Base-by-base conservation (phyloP, 2,113 vertebrate species). In the Apteryx owenii region DNA sequence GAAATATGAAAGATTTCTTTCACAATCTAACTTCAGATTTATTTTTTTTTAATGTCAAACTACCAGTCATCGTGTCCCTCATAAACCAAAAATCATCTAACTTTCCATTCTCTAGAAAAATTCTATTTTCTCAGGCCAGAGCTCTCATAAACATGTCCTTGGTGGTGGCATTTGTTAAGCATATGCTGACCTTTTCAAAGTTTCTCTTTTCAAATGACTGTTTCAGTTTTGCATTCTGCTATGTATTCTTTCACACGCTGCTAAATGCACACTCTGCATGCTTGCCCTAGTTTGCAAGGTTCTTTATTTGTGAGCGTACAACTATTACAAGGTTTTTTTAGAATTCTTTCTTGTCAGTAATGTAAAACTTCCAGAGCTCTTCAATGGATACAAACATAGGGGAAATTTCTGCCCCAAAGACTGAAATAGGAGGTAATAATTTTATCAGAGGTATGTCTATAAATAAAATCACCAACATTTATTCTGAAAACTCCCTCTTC, bases 241-340 rank as follows among this genome's bases (percentile, higher is more conserved):
- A 19, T 2, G 1, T 56, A 62, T 53, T 71, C 54, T 68, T 87
- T 42, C 65, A 64, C 10, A 40, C 38, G 70, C 6, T 81, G 56
- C 9, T 69, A 79, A 68, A 40, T 31, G 70, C n/a, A 90, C 66
- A 64, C 26, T 86, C 86, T 28, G 11, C 33, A 66, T 64, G 17
- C 12, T 93, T 83, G 14, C 20, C 64, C 22, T 29, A 46, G 50
- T 78, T 86, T 70, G 26, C 50, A 73, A 85, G 50, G 23, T 36
- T 62, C 14, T 75, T 53, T 81, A 44, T 17, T 80, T 5, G 46
- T 5, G 3, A 85, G 12, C 0, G 0, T 15, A 68, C 17, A 81
- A 9, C 1, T 40, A 48, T 86, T 61, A 66, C 12, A 77, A 66
- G 53, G 36, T 54, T 90, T 53, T 46, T n/a, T 48, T 85, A 69